phyloP scores from a whole-genome alignment of 2,888 invertebrate species.

The Agrenia bidenticulata region DNA sequence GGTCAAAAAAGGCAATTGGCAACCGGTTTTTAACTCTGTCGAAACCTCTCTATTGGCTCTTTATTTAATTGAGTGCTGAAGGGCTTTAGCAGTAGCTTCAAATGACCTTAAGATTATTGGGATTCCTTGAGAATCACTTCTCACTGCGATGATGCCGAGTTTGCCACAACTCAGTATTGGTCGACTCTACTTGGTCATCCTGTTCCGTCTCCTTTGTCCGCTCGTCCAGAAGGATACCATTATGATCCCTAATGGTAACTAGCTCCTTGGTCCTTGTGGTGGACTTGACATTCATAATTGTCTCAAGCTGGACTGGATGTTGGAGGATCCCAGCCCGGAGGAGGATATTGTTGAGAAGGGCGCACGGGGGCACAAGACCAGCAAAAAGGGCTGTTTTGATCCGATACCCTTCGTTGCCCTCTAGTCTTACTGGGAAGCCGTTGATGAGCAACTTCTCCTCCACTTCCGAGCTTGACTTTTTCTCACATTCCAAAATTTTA shows the following conservation, averaged over 20 bases:
- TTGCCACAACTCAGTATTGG: slow-evolving; percentile 53
- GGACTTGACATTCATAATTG: slow-evolving; percentile 65
- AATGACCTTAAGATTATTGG: too few relatives aligned
- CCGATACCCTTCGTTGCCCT: slow-evolving; percentile 68
- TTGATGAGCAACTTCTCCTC: slow-evolving; percentile 72
- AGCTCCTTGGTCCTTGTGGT: slow-evolving; percentile 70
- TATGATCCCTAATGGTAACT: slow-evolving; percentile 65
- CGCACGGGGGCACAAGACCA: slow-evolving; percentile 65
- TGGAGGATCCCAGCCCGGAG: slow-evolving; percentile 62
- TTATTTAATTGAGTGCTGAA: too few relatives aligned
- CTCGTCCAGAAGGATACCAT: slow-evolving; percentile 69
- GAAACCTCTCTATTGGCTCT: too few relatives aligned
- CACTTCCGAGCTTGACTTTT: slow-evolving; percentile 68
- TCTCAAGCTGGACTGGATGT: slow-evolving; percentile 48
- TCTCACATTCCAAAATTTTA: slow-evolving; percentile 71
- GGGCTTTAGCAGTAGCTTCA: too few relatives aligned
- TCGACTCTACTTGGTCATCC: slow-evolving; percentile 67
- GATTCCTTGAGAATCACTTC: too few relatives aligned
- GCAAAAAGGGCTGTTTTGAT: slow-evolving; percentile 69
- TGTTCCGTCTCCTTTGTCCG: slow-evolving; percentile 69
- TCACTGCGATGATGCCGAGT: too few relatives aligned
- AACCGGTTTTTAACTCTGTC: too few relatives aligned
- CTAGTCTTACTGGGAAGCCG: slow-evolving; percentile 67
- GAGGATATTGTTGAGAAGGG: slow-evolving; percentile 68
- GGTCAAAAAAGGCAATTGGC: too few relatives aligned